Base-by-base conservation (phyloP, 2,888 invertebrate genomes). In the Eilema caniola region DNA sequence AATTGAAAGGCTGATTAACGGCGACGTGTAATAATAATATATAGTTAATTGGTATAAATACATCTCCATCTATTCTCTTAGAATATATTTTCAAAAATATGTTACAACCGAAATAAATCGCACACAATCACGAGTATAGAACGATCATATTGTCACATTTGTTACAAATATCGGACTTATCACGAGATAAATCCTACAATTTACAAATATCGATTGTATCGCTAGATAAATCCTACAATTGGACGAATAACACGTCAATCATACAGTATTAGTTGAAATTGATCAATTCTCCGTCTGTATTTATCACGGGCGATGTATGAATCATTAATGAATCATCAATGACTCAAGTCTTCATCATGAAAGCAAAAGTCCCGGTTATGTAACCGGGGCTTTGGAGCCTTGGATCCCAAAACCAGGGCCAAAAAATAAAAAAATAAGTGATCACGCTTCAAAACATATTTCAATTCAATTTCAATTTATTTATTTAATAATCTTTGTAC, bases 171-270 rank as follows among this genome's bases (percentile, higher is more conserved):
- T 24, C 25, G 4, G 8, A 20, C 14, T 47, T 63, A 47, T 63
- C 47, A 8, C 20, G 10, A 12, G 63, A 63, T 63, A 63, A 63
- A 63, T n/a, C 20, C 16, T 59, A 59, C 20, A 28, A 47, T 63
- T 63, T n/a, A 28, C 64, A 47, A 53, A 64, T 64, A 64, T 37
- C 25, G 0, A 5, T 4, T 3, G 28, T 64, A 53, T 64, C 47
- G 16, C n/a, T 10, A 8, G 64, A 64, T 64, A 64, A 64, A 64
- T n/a, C n/a, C 59, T 28, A 59, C 20, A n/a, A 53, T 64, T 64
- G 25, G n/a, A 28, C 64, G 47, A 53, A 64, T 53, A 64, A 64
- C 28, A 31, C 14, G 64, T 64, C 64, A 64, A 64, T 64, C 64
- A 47, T 20, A 0, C 12, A n/a, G n/a, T n/a, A 47, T 8, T 20